These are phyloP conservation scores for Leucophenga maculata DNA, from an alignment of 2,888 invertebrate genomes.

Conservation along the genomic window DNA sequence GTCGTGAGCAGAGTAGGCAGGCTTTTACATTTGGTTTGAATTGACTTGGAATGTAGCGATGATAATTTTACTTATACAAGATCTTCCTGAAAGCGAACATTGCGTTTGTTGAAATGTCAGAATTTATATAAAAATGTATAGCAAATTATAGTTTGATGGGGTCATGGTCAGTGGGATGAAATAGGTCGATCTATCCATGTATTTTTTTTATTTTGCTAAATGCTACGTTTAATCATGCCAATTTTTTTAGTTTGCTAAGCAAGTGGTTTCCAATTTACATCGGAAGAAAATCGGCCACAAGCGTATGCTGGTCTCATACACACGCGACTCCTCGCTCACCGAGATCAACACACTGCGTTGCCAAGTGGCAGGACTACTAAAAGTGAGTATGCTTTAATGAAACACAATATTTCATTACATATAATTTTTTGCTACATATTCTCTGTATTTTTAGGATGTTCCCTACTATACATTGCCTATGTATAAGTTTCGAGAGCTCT, in stretches of 20 bases:
- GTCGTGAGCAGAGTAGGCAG: no score
- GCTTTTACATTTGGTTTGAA: no score
- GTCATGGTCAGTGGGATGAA: no score
- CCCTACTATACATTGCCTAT: slow-evolving; percentile 83
- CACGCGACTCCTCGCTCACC: slow-evolving; percentile 75
- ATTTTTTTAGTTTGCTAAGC: slow-evolving; percentile 73
- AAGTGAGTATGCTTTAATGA: slow-evolving; percentile 66
- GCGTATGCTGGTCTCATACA: slow-evolving; percentile 83
- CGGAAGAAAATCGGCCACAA: slow-evolving; percentile 86
- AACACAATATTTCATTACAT: not conserved
- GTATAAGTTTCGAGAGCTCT: slow-evolving; percentile 86
- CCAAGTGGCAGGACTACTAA: slow-evolving; percentile 81
- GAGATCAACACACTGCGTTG: slow-evolving; percentile 78
- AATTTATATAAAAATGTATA: no score
- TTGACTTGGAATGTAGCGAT: no score
- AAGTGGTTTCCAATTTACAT: slow-evolving; percentile 85
- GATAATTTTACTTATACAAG: no score
- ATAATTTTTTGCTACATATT: not conserved
- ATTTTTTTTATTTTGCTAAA: no score
- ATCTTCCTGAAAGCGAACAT: no score
- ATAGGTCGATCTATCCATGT: no score
- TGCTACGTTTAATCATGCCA: no score
- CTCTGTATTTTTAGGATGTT: slow-evolving; percentile 75
- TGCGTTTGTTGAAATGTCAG: no score
- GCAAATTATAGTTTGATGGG: no score